These are phyloP conservation scores for Patella depressa DNA, from an alignment of 2,888 invertebrate species.

Conservation along the genomic window DNA sequence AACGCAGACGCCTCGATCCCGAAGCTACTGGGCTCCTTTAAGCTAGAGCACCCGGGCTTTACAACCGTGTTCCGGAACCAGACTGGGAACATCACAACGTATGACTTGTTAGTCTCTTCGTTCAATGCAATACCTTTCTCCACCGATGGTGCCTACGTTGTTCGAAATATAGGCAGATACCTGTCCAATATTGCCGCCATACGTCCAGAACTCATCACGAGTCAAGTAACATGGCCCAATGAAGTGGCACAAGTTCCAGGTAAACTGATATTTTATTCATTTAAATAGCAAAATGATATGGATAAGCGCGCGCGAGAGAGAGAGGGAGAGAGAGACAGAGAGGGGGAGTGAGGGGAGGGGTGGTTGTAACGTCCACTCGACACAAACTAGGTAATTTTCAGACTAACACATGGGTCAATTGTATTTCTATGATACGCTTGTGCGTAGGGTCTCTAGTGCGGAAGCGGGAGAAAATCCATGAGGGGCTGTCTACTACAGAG, in stretches of 20 bases:
- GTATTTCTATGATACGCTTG: too few relatives aligned
- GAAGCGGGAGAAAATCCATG: too few relatives aligned
- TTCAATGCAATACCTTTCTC: slow-evolving; percentile 40
- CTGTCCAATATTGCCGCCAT: slow-evolving; percentile 30
- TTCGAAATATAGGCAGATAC: slow-evolving; percentile 36
- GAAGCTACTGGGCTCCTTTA: slow-evolving; percentile 21
- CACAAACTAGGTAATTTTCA: too few relatives aligned
- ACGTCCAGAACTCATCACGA: slow-evolving; percentile 36
- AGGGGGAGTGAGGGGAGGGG: too few relatives aligned
- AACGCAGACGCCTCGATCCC: not conserved
- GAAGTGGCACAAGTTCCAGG: slow-evolving; percentile 44
- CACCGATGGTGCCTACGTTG: slow-evolving; percentile 37
- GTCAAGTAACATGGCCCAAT: slow-evolving; percentile 43
- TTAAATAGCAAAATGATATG: too few relatives aligned
- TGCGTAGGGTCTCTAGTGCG: too few relatives aligned
- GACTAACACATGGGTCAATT: too few relatives aligned
- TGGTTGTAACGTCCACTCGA: too few relatives aligned
- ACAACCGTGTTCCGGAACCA: slow-evolving; percentile 15
- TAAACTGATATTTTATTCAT: slow-evolving; percentile 17
- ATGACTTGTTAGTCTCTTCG: slow-evolving; percentile 41
- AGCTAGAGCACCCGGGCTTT: slow-evolving; percentile 27
- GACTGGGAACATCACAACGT: slow-evolving; percentile 10
- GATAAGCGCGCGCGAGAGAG: too few relatives aligned
- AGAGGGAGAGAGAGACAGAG: too few relatives aligned
- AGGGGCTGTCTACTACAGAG: too few relatives aligned